Evolutionary conservation across 2,113 vertebrate species (phyloP).

Genomic region (Regulus satrapa): DNA sequence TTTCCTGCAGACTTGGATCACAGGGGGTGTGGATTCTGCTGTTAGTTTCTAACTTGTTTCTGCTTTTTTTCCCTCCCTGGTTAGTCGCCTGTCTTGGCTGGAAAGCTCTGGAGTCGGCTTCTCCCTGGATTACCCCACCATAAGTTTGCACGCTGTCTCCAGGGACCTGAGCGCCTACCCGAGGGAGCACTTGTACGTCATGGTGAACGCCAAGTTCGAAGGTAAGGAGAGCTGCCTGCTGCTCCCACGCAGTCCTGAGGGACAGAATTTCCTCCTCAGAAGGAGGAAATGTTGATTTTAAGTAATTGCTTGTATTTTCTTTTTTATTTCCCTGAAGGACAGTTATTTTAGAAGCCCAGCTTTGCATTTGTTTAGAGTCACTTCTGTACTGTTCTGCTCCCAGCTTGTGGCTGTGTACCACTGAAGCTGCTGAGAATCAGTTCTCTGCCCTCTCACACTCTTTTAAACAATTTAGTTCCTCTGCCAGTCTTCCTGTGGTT

Average conservation of each 20-base stretch:
- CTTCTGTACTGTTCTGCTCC: background rate
- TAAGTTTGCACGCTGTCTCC: slow-evolving; percentile 93
- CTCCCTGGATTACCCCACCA: slow-evolving; percentile 90
- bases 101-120: slow-evolving; percentile 89
- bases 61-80: too few relatives aligned
- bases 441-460: background rate
- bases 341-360: background rate
- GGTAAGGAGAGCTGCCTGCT: slow-evolving; percentile 51
- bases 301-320: background rate
- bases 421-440: background rate
- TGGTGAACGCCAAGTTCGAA: slow-evolving; percentile 89
- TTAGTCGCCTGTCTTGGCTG: slow-evolving; percentile 89
- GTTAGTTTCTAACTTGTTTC: background rate
- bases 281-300: background rate
- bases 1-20: background rate
- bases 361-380: background rate
- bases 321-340: background rate
- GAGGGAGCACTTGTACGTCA: slow-evolving; percentile 92
- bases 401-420: background rate
- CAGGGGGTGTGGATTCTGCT: background rate
- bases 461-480: background rate
- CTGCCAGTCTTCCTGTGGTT: background rate
- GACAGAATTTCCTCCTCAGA: background rate
- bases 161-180: slow-evolving; percentile 85
- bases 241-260: fast-evolving